Percentiles rank a stretch among this genome's conserved stretches.
phyloP scores from a whole-genome alignment of 2,888 invertebrate species.

The Labia minor region DNA sequence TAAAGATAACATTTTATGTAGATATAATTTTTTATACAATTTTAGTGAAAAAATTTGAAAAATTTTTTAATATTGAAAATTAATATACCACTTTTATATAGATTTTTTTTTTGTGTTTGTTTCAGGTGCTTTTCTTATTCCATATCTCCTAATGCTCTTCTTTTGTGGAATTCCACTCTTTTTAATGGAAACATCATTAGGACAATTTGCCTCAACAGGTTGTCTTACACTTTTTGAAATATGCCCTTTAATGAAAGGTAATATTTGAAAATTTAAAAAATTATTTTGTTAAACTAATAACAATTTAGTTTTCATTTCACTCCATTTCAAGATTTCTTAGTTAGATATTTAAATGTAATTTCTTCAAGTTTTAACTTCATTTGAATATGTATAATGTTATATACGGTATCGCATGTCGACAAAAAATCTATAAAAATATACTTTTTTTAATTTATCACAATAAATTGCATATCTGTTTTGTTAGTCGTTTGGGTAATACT shows the following conservation, averaged over 20 bases:
- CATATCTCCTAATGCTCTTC: conserved; percentile 69
- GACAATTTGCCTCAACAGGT: conserved; percentile 74
- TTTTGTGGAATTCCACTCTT: conserved; percentile 79
- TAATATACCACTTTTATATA: no score
- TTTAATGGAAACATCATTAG: conserved; percentile 75
- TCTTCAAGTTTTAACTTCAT: background rate
- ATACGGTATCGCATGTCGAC: no score
- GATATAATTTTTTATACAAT: no score
- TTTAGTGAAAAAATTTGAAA: no score
- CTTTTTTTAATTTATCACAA: no score
- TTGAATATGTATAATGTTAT: no score
- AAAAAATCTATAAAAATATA: no score
- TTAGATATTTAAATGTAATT: background rate
- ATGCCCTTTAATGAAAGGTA: conserved; percentile 78
- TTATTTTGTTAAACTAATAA: background rate
- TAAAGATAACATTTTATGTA: no score
- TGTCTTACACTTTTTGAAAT: conserved; percentile 71
- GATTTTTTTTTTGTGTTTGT: no score
- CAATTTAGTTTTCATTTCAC: background rate
- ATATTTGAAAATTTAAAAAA: conserved; percentile 22
- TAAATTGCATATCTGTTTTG: no score
- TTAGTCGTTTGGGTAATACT: no score
- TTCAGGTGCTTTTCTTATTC: conserved; percentile 76
- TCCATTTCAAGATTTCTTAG: background rate
- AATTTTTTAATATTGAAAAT: no score